Evolutionary conservation across 1,140 invertebrate genomes (phyloP), one percentile per base, ranked within the genome.

Genomic region (Dendroctonus ponderosae): DNA sequence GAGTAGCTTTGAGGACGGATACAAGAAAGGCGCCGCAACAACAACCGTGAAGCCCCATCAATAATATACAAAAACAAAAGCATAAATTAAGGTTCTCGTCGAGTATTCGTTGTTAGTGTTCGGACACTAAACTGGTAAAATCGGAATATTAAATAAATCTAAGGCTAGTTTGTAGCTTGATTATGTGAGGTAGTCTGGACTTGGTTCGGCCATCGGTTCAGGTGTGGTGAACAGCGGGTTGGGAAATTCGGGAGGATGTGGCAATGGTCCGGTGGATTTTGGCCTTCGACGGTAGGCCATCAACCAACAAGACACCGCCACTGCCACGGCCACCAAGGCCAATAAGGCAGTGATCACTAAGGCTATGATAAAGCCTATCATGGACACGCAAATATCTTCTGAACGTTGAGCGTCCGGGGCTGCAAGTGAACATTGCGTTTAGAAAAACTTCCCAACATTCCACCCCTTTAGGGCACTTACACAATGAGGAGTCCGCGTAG

Each of bases 241-340:
- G 57, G 94, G 94, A 82, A 97, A 96, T 80, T 96, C 93, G 69
- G 92, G 90, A 57, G 94, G 94, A 84, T 97, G 94, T 69, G 93
- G 93, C 75, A 97, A 84, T 66, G 93, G 94, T 53, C 93, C 93
- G 62, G 90, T 85, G 53, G 88, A 86, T 74, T 92, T 92, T 53
- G 92, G 91, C 73, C 91, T 86, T 68, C 92, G 86, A 72, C 93
- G 82, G 81, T 95, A 96, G 65, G 94, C 94, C 86, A 96, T 92
- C 51, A 96, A 83, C 93, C 93, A 97, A 79, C 94, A 96, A 44
- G 93, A 95, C 26, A 96, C 93, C 50, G 93, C 93, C 42, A 96
- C 91, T 15, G 94, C 94, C 39, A 97, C 92, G 42, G 94, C 93
- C 26, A 96, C 93, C 51, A 97, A 83, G 48, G 94, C 93, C 74